phyloP scores from a whole-genome alignment of 2,797 vertebrate genomes.

The Pangasius krempfi region DNA sequence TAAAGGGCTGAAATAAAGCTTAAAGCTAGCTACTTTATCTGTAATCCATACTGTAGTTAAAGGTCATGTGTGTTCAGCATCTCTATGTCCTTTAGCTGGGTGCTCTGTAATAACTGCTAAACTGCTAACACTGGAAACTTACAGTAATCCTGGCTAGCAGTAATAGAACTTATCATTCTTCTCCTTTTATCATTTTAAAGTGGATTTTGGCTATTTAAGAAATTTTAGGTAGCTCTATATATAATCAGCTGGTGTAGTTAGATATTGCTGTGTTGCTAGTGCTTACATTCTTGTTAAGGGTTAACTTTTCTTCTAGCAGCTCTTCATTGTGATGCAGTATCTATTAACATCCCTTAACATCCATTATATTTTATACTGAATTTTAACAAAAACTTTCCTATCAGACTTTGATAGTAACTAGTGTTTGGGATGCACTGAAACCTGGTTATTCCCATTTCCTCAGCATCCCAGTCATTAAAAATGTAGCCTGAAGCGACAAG shows the following conservation, averaged over 20 bases:
- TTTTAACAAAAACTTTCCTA: not conserved
- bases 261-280: too few relatives aligned
- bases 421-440: not conserved
- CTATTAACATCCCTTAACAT: too few relatives aligned
- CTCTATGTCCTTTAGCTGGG: not conserved
- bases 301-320: too few relatives aligned
- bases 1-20: not conserved
- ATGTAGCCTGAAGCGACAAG: not conserved
- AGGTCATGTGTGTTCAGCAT: not conserved
- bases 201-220: not conserved
- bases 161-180: not conserved
- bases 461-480: not conserved
- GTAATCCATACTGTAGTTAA: not conserved
- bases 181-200: not conserved
- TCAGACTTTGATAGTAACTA: not conserved
- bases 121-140: not conserved
- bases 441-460: not conserved
- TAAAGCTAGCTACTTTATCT: not conserved
- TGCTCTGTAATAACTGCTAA: not conserved
- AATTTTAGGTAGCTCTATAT: not conserved
- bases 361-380: not conserved
- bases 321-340: too few relatives aligned
- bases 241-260: not conserved
- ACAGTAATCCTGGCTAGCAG: not conserved
- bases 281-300: too few relatives aligned